Base-by-base conservation (phyloP, 2,113 vertebrate species). In the Manacus vitellinus region DNA sequence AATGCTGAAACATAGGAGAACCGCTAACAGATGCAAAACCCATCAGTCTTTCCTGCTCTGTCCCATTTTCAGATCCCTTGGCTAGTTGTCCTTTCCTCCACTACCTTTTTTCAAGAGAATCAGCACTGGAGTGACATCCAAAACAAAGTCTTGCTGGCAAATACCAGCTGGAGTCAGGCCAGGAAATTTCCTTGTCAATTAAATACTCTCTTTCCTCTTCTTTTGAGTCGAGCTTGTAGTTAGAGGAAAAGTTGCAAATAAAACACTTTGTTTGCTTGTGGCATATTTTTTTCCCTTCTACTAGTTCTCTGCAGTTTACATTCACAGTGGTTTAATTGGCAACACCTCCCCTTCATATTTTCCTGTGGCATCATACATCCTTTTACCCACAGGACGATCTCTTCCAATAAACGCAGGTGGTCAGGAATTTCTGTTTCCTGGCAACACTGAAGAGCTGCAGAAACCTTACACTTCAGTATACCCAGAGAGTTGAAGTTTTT, bases 391-490 rank as follows among this genome's bases (percentile, higher is more conserved):
- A 89, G 61, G 67, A 91, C 46, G 43, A 84, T 58, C 79, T 61
- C 73, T 73, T 90, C 65, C 89, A 93, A 80, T 58, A 95, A 89
- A 96, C 0, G 30, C 91, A 96, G 87, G 88, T 93, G 85, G 96
- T 89, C 89, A 96, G 62, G 81, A 93, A 85, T 94, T 88, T 80
- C 43, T 89, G 67, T 68, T 80, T 92, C 92, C 91, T 96, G 89
- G 91, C 87, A 96, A 44, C 51, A n/a, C 68, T 23, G 25, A 81
- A 61, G 61, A 89, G 66, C 90, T 91, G 76, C 67, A 91, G 80
- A 97, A 95, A 91, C 46, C 30, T 81, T 44, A 91, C 37, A 22
- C 56, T 85, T 78, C 37, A 46, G 52, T 59, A 49, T 14, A 55
- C 15, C n/a, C 61, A 84, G 41, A 72, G 49, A 92, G 39, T 1